Evolutionary conservation across 2,797 vertebrate genomes (phyloP), one percentile per base, ranked within the genome.

Genomic region (Spinus olivaceus): DNA sequence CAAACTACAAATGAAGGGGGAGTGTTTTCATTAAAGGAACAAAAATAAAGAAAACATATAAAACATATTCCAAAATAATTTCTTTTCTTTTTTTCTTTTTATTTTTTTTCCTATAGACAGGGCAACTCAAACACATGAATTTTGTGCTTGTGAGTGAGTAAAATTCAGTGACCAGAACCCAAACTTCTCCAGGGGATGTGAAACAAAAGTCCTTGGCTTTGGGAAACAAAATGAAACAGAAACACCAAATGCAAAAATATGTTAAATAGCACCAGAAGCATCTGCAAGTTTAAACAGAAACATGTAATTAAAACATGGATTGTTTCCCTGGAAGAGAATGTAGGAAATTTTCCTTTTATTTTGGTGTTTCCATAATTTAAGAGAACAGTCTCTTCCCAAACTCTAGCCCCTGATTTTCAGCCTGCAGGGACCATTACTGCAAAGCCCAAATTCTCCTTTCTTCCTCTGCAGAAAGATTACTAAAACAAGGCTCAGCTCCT

Each of bases 241-340:
- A 86, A 69, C 28, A 74, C 5, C 10, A 59, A 80, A 81, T 53
- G 46, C 61, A 84, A 94, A 79, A 91, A 86, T 74, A 59, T 27
- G 37, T 66, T 71, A 66, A 87, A 25, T 15, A 70, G 32, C 74
- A 83, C 28, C 50, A 91, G 74, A 54, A 93, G 11, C 25, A 85
- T 81, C 81, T 95, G 76, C 35, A 69, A 57, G 14, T 83, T 93
- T 71, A 56, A 92, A 88, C 27, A 65, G 64, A 89, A 93, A 65
- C 27, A 35, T 71, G 50, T 27, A 89, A 53, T 32, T 57, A 64
- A 73, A 94, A 61, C 19, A 57, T 0, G 1, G 25, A 37, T 89
- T 87, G 10, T 87, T 88, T 82, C 33, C 71, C 90, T 76, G 81
- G 71, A 81, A 90, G 56, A 81, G 8, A 86, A 70, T 3, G 19